These are phyloP conservation scores for Linurgus olivaceus DNA, from an alignment of 2,797 vertebrate genomes.

Conservation along the genomic window DNA sequence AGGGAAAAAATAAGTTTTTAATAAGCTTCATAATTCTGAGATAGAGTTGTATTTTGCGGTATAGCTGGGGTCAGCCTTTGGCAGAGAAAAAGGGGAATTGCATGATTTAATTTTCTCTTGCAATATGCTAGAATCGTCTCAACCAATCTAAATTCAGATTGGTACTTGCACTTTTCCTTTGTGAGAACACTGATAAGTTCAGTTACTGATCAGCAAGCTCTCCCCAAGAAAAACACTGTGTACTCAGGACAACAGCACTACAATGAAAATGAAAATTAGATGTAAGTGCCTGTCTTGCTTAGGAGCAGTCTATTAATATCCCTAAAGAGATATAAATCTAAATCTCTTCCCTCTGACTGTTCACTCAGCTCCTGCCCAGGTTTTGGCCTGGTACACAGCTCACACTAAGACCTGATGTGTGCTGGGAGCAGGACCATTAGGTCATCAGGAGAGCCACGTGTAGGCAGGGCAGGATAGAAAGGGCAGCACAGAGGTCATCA, in stretches of 20 bases:
- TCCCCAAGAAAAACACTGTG: background rate
- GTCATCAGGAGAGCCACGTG: background rate
- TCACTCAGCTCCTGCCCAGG: background rate
- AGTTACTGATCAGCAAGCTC: background rate
- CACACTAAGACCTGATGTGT: background rate
- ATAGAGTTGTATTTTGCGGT: background rate
- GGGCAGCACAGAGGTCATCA: background rate
- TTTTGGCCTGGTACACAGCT: background rate
- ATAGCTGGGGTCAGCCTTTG: background rate
- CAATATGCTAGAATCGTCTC: background rate
- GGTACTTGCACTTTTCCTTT: background rate
- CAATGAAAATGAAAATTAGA: background rate
- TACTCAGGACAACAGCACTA: background rate
- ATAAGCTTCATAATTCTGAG: background rate
- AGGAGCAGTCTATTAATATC: background rate
- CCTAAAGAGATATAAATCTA: background rate
- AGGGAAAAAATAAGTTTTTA: background rate
- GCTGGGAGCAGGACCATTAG: background rate
- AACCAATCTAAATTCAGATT: background rate
- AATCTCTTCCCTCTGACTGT: background rate
- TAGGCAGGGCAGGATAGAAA: background rate
- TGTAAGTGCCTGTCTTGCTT: background rate
- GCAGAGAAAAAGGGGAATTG: background rate
- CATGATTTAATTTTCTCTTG: background rate
- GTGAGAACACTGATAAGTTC: background rate